phyloP scores from a whole-genome alignment of 2,888 invertebrate genomes.

The Norana najaformis region DNA sequence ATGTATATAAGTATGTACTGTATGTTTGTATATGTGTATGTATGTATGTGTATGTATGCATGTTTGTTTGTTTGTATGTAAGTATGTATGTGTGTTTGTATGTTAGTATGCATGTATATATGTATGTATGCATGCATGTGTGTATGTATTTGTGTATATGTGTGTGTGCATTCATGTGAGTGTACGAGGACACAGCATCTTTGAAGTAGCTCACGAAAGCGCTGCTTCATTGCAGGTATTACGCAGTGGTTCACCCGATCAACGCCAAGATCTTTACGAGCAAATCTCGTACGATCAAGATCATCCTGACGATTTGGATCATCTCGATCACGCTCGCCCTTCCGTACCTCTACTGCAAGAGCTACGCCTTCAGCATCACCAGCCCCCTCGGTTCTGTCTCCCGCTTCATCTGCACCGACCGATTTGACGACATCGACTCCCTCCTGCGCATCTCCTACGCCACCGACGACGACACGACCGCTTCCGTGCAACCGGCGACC shows the following conservation, averaged over 20 bases:
- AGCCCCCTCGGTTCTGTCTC: constrained; percentile 61
- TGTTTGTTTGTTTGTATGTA: no score
- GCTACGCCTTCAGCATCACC: constrained; percentile 51
- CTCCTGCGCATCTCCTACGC: constrained; percentile 59
- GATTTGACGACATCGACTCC: constrained; percentile 59
- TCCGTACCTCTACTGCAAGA: constrained; percentile 51
- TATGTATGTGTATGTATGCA: no score
- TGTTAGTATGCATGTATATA: no score
- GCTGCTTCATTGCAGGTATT: constrained; percentile 58
- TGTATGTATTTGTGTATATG: background rate
- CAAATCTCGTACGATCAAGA: constrained; percentile 59
- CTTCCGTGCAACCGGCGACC: background rate
- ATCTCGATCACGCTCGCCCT: constrained; percentile 56
- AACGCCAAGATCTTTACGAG: constrained; percentile 59
- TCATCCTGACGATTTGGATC: constrained; percentile 62
- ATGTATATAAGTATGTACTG: no score
- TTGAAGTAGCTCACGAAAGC: no score
- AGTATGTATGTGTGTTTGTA: no score
- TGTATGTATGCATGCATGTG: background rate
- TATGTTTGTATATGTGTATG: no score
- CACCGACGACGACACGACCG: constrained; percentile 40
- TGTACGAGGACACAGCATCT: background rate
- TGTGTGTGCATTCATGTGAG: background rate
- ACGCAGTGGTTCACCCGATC: constrained; percentile 64
- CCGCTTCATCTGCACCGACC: constrained; percentile 61